Percentiles rank a stretch among this genome's conserved stretches.
Conservation (phyloP, 2,113 vertebrate species). For the Muntiacus reevesi region DNA sequence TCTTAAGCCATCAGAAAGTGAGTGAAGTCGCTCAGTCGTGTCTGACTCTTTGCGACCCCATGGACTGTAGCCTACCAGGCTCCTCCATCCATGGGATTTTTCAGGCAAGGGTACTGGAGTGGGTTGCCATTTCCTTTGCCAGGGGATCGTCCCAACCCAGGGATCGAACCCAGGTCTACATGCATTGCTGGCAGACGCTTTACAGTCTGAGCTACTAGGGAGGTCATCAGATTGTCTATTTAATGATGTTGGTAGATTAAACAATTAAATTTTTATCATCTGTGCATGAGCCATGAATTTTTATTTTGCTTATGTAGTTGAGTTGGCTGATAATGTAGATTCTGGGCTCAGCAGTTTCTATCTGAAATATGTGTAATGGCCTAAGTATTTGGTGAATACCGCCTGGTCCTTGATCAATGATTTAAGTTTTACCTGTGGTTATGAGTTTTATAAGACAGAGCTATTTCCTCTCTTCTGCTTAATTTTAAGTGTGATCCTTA, state of each 20-base stretch:
- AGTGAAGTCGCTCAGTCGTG: neutral
- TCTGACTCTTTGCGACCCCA: neutral
- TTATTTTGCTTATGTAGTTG: neutral
- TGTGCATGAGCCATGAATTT: neutral
- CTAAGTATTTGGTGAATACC: neutral
- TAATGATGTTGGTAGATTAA: neutral
- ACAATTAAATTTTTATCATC: slow-evolving; percentile 19
- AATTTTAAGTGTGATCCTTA: neutral
- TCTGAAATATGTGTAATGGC: neutral
- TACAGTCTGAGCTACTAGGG: neutral
- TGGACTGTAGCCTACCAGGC: neutral
- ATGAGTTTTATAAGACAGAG: neutral
- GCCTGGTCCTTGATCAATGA: neutral
- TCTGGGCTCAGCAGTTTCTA: neutral
- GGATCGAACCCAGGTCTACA: neutral
- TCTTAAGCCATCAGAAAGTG: neutral
- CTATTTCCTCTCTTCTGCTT: neutral
- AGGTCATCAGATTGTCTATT: neutral
- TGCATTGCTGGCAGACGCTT: neutral
- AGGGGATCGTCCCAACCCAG: neutral
- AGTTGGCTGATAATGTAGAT: neutral
- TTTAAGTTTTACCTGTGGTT: neutral
- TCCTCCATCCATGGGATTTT: neutral
- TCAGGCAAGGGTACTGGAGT: neutral
- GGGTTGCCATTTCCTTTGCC: neutral